Conservation (phyloP, 2,113 vertebrate genomes). For the Galeopterus variegatus region DNA sequence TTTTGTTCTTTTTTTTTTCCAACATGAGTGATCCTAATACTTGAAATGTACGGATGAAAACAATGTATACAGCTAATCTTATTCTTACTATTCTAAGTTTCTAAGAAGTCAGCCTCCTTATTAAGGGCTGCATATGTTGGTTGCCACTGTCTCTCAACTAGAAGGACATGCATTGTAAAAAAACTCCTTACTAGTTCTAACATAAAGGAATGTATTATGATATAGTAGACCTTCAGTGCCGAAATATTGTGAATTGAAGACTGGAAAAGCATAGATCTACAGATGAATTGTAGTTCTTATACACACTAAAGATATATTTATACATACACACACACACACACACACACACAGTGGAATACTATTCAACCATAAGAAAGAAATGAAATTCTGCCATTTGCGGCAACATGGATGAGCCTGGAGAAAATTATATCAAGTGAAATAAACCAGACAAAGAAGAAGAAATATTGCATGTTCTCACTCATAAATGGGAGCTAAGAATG, state of each 20-base stretch:
- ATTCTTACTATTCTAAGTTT: background rate
- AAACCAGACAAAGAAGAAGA: too few relatives aligned
- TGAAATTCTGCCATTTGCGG: too few relatives aligned
- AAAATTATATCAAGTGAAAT: too few relatives aligned
- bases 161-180: background rate
- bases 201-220: background rate
- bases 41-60: background rate
- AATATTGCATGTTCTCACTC: too few relatives aligned
- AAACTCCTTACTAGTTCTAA: background rate
- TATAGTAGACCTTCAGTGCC: background rate
- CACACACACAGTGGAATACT: too few relatives aligned
- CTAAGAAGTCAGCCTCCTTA: background rate
- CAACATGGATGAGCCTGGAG: too few relatives aligned
- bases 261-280: background rate
- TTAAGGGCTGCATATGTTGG: background rate
- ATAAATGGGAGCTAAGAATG: too few relatives aligned
- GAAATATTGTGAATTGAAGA: background rate
- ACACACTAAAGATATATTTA: too few relatives aligned
- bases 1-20: background rate
- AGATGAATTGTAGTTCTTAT: background rate
- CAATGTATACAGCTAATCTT: background rate
- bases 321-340: too few relatives aligned
- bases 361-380: too few relatives aligned
- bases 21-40: background rate
- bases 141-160: background rate